These are phyloP conservation scores for Coelinius sp. DNA, from an alignment of 2,888 invertebrate genomes.

Conservation along the genomic window DNA sequence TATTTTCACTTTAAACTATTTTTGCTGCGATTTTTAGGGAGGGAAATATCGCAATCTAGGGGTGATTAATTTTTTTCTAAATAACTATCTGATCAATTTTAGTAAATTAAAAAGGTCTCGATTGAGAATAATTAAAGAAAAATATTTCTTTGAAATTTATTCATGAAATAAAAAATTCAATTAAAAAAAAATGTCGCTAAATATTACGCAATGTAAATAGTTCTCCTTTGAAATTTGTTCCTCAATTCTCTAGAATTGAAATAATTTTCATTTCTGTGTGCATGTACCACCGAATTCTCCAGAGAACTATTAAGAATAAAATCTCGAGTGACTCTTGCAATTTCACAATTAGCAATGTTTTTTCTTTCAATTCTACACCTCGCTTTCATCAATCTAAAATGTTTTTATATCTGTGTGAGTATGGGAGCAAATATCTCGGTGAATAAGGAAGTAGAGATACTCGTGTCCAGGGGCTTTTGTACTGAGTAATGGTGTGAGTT, in stretches of 20 bases:
- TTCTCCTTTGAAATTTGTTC: not conserved
- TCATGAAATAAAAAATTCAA: no score
- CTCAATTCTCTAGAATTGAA: not conserved
- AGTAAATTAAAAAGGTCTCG: no score
- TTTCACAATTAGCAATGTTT: not conserved
- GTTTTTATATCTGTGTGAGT: not conserved
- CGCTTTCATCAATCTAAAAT: not conserved
- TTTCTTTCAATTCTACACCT: not conserved
- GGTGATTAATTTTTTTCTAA: no score
- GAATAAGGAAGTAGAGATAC: conserved; percentile 11
- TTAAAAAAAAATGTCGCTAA: no score
- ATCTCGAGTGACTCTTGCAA: conserved; percentile 3
- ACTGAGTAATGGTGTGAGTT: conserved; percentile 9
- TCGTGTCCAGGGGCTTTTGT: conserved; percentile 12
- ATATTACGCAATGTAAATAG: not conserved
- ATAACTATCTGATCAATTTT: no score
- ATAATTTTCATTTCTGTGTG: not conserved
- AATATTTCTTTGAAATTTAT: no score
- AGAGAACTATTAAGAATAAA: not conserved
- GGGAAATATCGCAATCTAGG: no score
- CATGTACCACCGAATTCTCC: not conserved
- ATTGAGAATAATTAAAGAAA: no score
- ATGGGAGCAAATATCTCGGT: conserved; percentile 11
- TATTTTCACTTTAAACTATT: not conserved
- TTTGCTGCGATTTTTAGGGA: not conserved